Base-by-base conservation (phyloP, 2,888 invertebrate genomes). In the Aphrophora alni region DNA sequence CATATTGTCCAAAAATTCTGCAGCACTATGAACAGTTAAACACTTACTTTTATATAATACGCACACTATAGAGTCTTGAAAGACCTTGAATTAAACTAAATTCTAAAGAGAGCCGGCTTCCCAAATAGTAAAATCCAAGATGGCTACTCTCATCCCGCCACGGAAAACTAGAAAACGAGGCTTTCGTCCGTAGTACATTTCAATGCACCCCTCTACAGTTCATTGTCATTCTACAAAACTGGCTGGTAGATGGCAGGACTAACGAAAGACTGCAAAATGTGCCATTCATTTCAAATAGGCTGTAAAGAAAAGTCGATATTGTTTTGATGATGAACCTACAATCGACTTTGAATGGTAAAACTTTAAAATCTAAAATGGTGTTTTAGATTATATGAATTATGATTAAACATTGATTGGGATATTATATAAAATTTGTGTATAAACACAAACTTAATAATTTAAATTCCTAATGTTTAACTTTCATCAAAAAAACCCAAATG, bases 41-140 rank as follows among this genome's bases (percentile, higher is more conserved):
- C 25, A 8, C 33, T 81, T 33, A 69, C 28, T 71, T 70, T 75
- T 70, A 25, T 27, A 78, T 24, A 27, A 38, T 75, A 70, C 8
- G 26, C 70, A 68, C 72, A 28, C 38, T 59, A 26, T 17, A 21
- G 44, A 17, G 25, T 5, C 28, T 38, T n/a, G 69, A 78, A 44
- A 25, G 44, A 51, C 70, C 24, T 70, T 38, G 72, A 74, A 81
- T 78, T 81, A 70, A 68, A 27, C 17, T 70, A 68, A 70, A 75
- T 75, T 74, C 38, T 75, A 21, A 25, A 14, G 7, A 27, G n/a
- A 75, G 78, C 93, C 93, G 93, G 93, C 93, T 93, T 93, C 92
- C 91, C 89, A 91, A 91, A 59, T 69, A 92, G 90, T 90, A 91
- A 91, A 92, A 92, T 93, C 91, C 93, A 93, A 93, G 93, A 93